Conservation (phyloP, 2,888 invertebrate species). For the Drosophila affinis region DNA sequence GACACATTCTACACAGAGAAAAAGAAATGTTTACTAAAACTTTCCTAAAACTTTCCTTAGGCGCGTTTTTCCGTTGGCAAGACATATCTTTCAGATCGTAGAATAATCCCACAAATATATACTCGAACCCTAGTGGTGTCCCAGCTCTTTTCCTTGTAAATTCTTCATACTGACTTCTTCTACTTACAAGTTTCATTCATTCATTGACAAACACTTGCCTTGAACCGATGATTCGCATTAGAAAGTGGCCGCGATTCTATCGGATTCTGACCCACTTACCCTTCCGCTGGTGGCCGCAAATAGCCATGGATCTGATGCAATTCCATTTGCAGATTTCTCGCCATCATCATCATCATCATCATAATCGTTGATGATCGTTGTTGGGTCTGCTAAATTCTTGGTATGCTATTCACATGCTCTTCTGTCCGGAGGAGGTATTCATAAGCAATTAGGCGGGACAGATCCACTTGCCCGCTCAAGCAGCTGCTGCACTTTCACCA, state of each 20-base stretch:
- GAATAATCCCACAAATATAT: no score
- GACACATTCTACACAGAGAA: no score
- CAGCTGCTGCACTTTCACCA: conserved; percentile 75
- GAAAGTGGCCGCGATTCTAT: conserved; percentile 30
- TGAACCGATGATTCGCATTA: conserved; percentile 18
- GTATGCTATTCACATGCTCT: neutral
- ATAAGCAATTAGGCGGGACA: conserved; percentile 65
- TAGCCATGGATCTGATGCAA: conserved; percentile 21
- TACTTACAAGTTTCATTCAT: no score
- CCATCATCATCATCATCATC: conserved; percentile 3
- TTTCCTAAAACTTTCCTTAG: no score
- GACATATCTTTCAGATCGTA: no score
- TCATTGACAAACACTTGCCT: no score
- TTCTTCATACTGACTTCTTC: no score
- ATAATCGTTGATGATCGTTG: conserved; percentile 35
- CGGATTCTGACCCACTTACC: conserved; percentile 24
- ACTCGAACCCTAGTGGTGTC: no score
- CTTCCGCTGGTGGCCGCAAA: neutral
- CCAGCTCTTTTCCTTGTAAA: no score
- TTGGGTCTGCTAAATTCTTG: conserved; percentile 12
- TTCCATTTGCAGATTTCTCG: conserved; percentile 25
- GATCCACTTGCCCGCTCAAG: conserved; percentile 63
- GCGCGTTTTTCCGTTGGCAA: no score
- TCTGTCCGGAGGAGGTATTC: conserved; percentile 45
- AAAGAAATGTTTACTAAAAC: no score